These are phyloP conservation scores for Charanyca ferruginea DNA, from an alignment of 2,888 invertebrate species.

Conservation along the genomic window DNA sequence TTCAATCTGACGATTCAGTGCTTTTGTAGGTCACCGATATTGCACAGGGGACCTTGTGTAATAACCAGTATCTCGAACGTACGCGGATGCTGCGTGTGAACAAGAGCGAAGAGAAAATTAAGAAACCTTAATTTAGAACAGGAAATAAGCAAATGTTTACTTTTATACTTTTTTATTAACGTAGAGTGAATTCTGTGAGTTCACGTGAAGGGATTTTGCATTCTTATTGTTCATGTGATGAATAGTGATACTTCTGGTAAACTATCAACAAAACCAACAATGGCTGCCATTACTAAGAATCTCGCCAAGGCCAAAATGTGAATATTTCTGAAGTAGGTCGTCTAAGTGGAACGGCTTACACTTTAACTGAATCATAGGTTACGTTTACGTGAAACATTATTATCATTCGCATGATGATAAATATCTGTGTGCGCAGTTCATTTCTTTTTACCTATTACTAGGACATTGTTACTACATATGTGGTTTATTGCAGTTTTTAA, in stretches of 20 bases:
- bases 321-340: constrained; percentile 81
- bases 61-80: constrained; percentile 75
- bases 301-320: constrained; percentile 73
- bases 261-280: constrained; percentile 62
- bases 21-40: constrained; percentile 85
- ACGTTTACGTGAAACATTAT: constrained; percentile 65
- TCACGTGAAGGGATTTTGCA: constrained; percentile 21
- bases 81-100: constrained; percentile 73
- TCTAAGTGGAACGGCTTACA: constrained; percentile 74
- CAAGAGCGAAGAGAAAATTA: constrained; percentile 61
- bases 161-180: constrained; percentile 29
- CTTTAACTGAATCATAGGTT: constrained; percentile 76
- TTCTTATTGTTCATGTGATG: constrained; percentile 26
- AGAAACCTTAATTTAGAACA: constrained; percentile 57
- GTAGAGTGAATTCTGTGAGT: constrained; percentile 21
- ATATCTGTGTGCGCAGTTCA: constrained; percentile 32
- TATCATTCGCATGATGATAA: constrained; percentile 60
- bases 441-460: constrained; percentile 33
- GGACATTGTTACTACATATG: constrained; percentile 19
- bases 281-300: constrained; percentile 75
- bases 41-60: constrained; percentile 84
- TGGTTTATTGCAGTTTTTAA: constrained; percentile 9
- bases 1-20: constrained; percentile 72
- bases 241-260: constrained; percentile 44
- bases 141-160: constrained; percentile 58